Evolutionary conservation across 2,797 vertebrate species (phyloP).

Genomic region (Fistularia commersonii): DNA sequence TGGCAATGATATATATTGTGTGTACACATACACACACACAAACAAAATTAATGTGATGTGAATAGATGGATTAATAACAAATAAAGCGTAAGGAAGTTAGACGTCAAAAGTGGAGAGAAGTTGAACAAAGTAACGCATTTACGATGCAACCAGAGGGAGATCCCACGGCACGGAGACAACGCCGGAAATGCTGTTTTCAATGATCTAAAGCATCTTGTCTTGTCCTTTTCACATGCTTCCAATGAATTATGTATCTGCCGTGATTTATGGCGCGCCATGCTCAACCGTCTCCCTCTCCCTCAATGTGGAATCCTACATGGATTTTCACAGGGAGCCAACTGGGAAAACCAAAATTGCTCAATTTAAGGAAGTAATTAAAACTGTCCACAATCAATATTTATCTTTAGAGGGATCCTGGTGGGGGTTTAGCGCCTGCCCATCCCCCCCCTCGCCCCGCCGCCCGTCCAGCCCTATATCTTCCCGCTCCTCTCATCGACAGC

Average conservation of each 20-base stretch:
- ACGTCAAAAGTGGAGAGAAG: constrained; percentile 14
- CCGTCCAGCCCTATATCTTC: constrained; percentile 42
- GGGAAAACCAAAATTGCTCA: constrained; percentile 82
- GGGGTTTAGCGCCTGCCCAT: constrained; percentile 56
- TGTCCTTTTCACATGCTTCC: constrained; percentile 75
- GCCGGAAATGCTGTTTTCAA: constrained; percentile 72
- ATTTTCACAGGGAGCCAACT: constrained; percentile 67
- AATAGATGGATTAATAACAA: no score
- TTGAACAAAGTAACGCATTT: constrained; percentile 8
- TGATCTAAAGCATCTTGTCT: constrained; percentile 77
- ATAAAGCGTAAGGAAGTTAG: background rate
- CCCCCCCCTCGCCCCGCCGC: constrained; percentile 54
- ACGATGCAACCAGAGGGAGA: constrained; percentile 24
- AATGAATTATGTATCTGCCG: constrained; percentile 81
- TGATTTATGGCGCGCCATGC: constrained; percentile 80
- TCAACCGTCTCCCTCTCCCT: constrained; percentile 61
- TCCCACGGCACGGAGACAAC: constrained; percentile 45
- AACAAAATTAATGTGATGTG: no score
- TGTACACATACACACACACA: no score
- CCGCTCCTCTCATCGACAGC: constrained; percentile 62
- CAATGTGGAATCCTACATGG: constrained; percentile 62
- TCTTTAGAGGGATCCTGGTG: constrained; percentile 65
- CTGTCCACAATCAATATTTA: constrained; percentile 80
- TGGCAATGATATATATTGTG: no score
- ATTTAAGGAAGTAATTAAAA: constrained; percentile 85